A percentile compares a stretch with the other conserved stretches of the same genome.
phyloP scores from a whole-genome alignment of 2,113 vertebrate genomes.

The Chunga burmeisteri region DNA sequence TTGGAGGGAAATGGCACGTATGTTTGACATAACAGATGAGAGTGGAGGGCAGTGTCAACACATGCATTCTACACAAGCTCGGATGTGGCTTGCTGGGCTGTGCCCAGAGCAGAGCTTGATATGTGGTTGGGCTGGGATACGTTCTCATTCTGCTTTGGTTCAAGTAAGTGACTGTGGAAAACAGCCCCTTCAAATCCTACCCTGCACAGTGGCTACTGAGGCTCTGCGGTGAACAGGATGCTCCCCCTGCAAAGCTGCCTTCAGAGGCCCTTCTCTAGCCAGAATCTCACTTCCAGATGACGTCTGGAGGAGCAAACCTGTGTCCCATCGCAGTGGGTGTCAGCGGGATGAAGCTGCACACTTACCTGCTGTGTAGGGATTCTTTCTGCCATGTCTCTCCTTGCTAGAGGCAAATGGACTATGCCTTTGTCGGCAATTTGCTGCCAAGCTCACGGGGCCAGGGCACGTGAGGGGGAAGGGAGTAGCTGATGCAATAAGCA shows the following conservation, averaged over 20 bases:
- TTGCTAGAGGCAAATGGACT: neutral
- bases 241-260: neutral
- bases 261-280: neutral
- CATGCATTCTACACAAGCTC: neutral
- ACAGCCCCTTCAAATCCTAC: neutral
- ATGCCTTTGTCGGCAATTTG: fast-evolving
- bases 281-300: neutral
- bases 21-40: slow-evolving; percentile 15
- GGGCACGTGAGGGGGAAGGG: neutral
- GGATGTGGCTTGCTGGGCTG: neutral
- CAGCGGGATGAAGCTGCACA: neutral
- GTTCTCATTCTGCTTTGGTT: neutral
- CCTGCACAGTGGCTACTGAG: neutral
- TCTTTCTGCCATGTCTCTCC: neutral
- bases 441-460: neutral
- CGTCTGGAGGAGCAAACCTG: neutral
- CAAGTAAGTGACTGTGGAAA: neutral
- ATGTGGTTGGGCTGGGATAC: neutral
- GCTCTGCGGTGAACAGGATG: neutral
- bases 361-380: neutral
- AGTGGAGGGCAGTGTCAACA: neutral
- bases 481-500: neutral
- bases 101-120: neutral
- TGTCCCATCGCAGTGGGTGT: neutral
- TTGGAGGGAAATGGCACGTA: neutral